Evolutionary conservation across 2,113 vertebrate species (phyloP), one percentile per base, ranked within the genome.

Genomic region (Rhagologus leucostigma): DNA sequence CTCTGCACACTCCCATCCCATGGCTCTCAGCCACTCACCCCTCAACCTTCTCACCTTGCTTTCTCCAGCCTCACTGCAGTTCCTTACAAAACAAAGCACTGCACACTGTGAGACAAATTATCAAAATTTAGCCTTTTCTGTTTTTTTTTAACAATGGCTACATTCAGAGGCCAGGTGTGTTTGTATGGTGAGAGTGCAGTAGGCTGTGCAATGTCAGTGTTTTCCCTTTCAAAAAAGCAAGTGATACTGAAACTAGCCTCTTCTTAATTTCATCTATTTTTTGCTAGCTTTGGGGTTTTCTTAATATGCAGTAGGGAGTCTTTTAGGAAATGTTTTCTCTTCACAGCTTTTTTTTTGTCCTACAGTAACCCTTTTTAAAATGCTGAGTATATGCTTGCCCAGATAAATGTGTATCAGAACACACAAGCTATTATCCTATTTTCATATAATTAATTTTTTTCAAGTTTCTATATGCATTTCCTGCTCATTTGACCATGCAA

Each of bases 401-500:
- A 96, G 94, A 97, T 91, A 95, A 97, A 97, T 64, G 60, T 65
- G 81, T 89, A 90, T 97, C 95, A 96, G 95, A 98, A 95, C 85
- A 95, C 90, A 93, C 92, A 97, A 97, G 89, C 74, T 70, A 98
- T 97, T 97, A 97, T 78, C 96, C 95, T 96, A 92, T 98, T 97
- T 98, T 97, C 90, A 96, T 95, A 94, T 96, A 97, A 98, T 98
- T 98, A 96, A 94, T 97, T 97, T 98, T 95, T 98, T 97, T 93
- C 86, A 57, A 90, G 86, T 91, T 96, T 97, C 91, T 92, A 95
- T 74, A 86, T 93, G 92, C 95, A 95, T 98, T 98, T 98, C 93
- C 97, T 97, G 96, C 96, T 98, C 94, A 96, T 98, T 96, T 98
- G 98, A 97, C 97, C 97, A 97, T 95, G 93, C 97, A 98, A 97